phyloP scores from a whole-genome alignment of 2,888 invertebrate genomes.

The Pomacea canaliculata region DNA sequence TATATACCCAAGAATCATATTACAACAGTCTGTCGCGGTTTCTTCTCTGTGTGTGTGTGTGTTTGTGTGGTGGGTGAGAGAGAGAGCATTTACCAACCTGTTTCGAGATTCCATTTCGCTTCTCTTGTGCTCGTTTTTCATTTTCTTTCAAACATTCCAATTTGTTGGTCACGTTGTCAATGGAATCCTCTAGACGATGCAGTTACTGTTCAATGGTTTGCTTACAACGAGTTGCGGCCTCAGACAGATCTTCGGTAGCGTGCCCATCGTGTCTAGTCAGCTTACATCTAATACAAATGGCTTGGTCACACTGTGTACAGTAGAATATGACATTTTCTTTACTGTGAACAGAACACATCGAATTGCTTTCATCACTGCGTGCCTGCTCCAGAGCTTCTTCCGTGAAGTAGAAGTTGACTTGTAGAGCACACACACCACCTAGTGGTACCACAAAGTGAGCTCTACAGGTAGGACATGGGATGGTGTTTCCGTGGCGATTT shows the following conservation, averaged over 20 bases:
- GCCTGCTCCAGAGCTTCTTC: constrained; percentile 11
- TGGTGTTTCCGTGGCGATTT: background rate
- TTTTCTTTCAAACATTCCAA: too few species aligned
- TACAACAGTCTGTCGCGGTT: too few species aligned
- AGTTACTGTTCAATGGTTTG: background rate
- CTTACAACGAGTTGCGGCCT: background rate
- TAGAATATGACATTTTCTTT: background rate
- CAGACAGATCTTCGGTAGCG: constrained; percentile 5
- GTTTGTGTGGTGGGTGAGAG: too few species aligned
- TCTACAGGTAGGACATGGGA: constrained; percentile 8
- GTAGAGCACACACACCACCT: background rate
- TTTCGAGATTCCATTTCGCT: too few species aligned
- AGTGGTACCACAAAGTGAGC: background rate
- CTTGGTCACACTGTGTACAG: constrained; percentile 1
- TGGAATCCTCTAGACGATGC: background rate
- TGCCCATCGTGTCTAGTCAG: constrained; percentile 14
- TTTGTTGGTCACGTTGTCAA: too few species aligned
- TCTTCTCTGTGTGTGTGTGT: too few species aligned
- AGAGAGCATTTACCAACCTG: too few species aligned
- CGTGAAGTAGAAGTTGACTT: constrained; percentile 12
- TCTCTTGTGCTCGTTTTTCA: too few species aligned
- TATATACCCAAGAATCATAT: too few species aligned
- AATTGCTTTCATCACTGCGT: background rate
- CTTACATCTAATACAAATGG: constrained; percentile 10
- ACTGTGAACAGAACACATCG: background rate